Percentiles rank a stretch among this genome's conserved stretches.
phyloP scores from a whole-genome alignment of 2,888 invertebrate genomes.

The Tinea trinotella region DNA sequence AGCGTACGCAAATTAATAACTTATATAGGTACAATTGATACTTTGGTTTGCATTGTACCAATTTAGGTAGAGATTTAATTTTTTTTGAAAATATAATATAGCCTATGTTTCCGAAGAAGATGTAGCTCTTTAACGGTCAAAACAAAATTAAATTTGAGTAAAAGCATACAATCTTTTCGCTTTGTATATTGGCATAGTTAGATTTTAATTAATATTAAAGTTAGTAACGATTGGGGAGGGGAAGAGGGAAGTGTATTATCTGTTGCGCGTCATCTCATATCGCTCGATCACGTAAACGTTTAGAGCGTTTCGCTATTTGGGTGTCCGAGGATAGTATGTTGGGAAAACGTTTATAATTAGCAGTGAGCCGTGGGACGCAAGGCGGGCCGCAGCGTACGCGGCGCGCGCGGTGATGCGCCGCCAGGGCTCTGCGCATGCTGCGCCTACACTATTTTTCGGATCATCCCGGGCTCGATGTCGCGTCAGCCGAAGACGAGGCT shows the following conservation, averaged over 20 bases:
- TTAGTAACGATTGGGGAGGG: no score
- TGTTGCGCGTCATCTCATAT: background rate
- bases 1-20: no score
- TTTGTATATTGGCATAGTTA: no score
- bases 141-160: no score
- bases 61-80: no score
- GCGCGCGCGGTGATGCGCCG: constrained; percentile 51
- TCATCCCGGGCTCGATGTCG: constrained; percentile 78
- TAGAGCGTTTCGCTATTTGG: constrained; percentile 18
- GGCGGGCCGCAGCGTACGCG: constrained; percentile 61
- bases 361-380: constrained; percentile 67
- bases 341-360: constrained; percentile 54
- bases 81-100: no score
- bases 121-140: no score
- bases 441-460: constrained; percentile 88
- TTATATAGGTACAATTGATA: no score
- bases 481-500: constrained; percentile 69
- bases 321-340: constrained; percentile 25
- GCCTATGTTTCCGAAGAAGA: no score
- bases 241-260: background rate
- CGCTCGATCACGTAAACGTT: constrained; percentile 8
- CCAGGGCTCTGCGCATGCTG: constrained; percentile 77
- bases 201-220: no score
- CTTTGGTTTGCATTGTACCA: no score
- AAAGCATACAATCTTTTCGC: no score